These are phyloP conservation scores for Homalodisca vitripennis DNA, from an alignment of 1,140 invertebrate species.

Conservation along the genomic window DNA sequence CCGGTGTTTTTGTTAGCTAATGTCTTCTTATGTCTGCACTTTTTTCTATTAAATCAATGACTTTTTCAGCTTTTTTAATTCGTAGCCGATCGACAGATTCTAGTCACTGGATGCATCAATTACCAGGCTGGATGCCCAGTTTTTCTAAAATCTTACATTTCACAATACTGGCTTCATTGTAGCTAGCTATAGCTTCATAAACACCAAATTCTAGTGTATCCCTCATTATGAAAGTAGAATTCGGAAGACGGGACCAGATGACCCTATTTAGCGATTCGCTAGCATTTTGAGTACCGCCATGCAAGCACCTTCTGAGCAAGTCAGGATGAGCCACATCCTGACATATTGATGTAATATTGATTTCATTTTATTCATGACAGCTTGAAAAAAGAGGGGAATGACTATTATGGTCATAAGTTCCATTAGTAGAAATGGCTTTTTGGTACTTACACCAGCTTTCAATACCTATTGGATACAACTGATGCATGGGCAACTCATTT, in stretches of 20 bases:
- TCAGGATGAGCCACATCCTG: neutral
- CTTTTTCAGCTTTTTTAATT: neutral
- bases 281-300: constrained; percentile 20
- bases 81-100: neutral
- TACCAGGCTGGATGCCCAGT: constrained; percentile 1
- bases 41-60: neutral
- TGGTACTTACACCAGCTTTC: constrained; percentile 42
- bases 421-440: constrained; percentile 1
- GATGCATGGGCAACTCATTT: constrained; percentile 41
- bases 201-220: constrained; percentile 11
- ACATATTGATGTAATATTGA: too few relatives aligned
- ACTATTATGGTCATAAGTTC: constrained; percentile 19
- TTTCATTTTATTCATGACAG: constrained; percentile 34
- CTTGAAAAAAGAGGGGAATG: constrained; percentile 22
- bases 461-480: constrained; percentile 39
- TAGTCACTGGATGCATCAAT: neutral
- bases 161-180: constrained; percentile 18
- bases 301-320: constrained; percentile 5
- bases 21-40: neutral
- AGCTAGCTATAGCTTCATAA: constrained; percentile 22
- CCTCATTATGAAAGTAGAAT: neutral
- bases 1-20: neutral
- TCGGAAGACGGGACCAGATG: constrained; percentile 19
- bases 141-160: neutral
- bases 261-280: constrained; percentile 14